Evolutionary conservation across 2,888 invertebrate species (phyloP).

Genomic region (Eudasyphora cyanicolor): DNA sequence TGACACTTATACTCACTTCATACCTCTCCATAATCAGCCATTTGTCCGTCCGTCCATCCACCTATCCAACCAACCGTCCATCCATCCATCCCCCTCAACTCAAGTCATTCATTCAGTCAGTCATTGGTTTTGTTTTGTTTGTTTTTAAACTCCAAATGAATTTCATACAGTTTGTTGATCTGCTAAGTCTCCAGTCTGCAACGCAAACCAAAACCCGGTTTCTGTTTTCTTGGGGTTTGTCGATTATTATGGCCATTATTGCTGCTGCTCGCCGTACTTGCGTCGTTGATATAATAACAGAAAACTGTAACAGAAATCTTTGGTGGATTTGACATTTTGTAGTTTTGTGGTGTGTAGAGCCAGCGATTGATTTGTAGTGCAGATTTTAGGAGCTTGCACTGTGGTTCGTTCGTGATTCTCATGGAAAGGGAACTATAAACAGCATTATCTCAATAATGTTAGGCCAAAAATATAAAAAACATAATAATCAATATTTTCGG

Average conservation of each 20-base stretch:
- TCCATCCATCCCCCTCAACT: constrained; percentile 37
- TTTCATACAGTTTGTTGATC: constrained; percentile 55
- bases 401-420: too few species aligned
- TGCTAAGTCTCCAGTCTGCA: constrained; percentile 23
- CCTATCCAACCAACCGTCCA: too few species aligned
- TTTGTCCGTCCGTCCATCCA: too few species aligned
- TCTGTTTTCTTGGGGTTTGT: background rate
- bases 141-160: constrained; percentile 3
- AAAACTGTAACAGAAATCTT: constrained; percentile 47
- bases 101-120: background rate
- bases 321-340: constrained; percentile 22
- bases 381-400: background rate
- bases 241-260: background rate
- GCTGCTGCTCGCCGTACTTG: constrained; percentile 2
- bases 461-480: too few species aligned
- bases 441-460: too few species aligned
- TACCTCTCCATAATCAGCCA: constrained; percentile 1
- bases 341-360: constrained; percentile 54
- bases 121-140: constrained; percentile 45
- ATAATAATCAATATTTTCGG: too few species aligned
- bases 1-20: background rate
- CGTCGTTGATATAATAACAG: constrained; percentile 38
- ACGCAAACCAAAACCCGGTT: too few species aligned
- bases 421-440: too few species aligned
- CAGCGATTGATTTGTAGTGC: background rate